These are phyloP conservation scores for Indri indri DNA, from an alignment of 2,113 vertebrate genomes.

Conservation along the genomic window DNA sequence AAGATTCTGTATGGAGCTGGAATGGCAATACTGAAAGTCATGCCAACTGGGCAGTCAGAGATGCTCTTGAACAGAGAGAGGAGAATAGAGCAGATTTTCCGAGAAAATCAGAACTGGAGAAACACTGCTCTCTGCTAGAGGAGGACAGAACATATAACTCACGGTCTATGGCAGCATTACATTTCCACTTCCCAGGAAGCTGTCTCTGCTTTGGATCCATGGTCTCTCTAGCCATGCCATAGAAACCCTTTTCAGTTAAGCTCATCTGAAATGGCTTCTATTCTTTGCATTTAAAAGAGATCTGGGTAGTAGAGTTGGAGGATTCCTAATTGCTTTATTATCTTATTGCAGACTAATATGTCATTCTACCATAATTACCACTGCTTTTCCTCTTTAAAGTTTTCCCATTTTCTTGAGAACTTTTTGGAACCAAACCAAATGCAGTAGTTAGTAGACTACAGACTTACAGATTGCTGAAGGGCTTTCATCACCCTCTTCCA, in stretches of 20 bases:
- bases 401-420: not conserved
- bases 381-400: not conserved
- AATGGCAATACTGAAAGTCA: not conserved
- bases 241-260: not conserved
- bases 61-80: not conserved
- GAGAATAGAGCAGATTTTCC: not conserved
- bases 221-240: not conserved
- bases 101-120: not conserved
- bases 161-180: not conserved
- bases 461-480: not conserved
- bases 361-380: not conserved
- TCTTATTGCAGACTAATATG: not conserved
- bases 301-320: not conserved
- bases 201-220: not conserved
- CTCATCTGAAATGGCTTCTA: not conserved
- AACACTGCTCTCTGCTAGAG: not conserved
- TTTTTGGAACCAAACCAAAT: not conserved
- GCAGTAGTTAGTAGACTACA: not conserved
- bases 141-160: not conserved
- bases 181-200: not conserved
- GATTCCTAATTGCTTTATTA: not conserved
- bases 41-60: not conserved
- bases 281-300: not conserved
- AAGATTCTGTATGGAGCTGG: not conserved
- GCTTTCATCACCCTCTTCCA: not conserved